Percentiles rank a stretch among this genome's conserved stretches.
Evolutionary conservation across 2,888 invertebrate genomes (phyloP).

Genomic region (Apomyelois bistriatella): DNA sequence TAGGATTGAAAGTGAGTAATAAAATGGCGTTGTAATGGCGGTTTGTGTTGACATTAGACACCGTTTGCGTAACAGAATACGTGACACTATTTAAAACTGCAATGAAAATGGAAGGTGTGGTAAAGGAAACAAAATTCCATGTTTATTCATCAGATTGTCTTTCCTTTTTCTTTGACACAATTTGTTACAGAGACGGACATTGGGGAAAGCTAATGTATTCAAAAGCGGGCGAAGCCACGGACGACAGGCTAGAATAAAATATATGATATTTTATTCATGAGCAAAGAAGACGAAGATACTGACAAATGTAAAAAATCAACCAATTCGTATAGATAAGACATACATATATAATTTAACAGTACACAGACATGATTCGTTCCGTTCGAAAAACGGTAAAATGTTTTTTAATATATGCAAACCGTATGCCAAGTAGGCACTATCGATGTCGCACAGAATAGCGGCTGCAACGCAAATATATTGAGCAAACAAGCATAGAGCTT

Average conservation of each 20-base stretch:
- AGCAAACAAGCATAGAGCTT: background rate
- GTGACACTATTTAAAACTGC: background rate
- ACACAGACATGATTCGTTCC: background rate
- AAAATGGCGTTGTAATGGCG: background rate
- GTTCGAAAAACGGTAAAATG: background rate
- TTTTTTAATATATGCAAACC: background rate
- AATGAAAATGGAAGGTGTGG: background rate
- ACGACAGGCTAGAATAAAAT: no score
- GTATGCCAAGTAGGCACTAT: background rate
- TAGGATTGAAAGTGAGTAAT: background rate
- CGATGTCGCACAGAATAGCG: background rate
- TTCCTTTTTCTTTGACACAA: no score
- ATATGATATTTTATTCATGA: no score
- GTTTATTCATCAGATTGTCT: background rate
- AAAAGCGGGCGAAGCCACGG: no score
- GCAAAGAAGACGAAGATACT: no score
- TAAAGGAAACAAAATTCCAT: background rate
- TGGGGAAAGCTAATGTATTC: no score
- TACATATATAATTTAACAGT: background rate
- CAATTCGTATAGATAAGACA: no score
- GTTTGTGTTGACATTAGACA: background rate
- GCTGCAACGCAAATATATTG: conserved; percentile 5
- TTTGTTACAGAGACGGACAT: no score
- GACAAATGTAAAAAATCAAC: no score
- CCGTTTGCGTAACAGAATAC: background rate